Base-by-base conservation (phyloP, 2,113 vertebrate species). In the Taxidea taxus region DNA sequence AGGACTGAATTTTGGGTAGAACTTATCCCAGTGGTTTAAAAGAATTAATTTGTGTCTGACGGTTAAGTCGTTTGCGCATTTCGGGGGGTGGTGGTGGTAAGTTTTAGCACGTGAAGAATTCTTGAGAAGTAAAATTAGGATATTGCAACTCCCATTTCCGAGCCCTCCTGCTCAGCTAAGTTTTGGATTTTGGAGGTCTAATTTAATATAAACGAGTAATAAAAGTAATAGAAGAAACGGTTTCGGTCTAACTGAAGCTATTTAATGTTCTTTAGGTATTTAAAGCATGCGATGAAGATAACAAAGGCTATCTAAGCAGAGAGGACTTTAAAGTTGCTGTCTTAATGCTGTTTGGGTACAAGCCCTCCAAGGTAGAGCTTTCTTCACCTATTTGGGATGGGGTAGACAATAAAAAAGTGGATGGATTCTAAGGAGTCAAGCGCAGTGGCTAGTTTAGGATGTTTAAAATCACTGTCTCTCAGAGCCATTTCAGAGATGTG, bases 311-410 rank as follows among this genome's bases (percentile, higher is more conserved):
- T 72, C 95, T 99, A 78, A 99, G 91, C 97, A 98, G 99, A 98
- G 98, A 99, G 83, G 98, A 99, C 86, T 98, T 99, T 82, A 98
- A 99, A 97, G 97, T 99, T 54, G 98, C 97, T 34, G 96, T 98
- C 21, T 97, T 98, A 42, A 98, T 98, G 97, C 84, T 99, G 44
- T 99, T 99, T 98, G 98, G 98, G 72, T 99, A 99, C 94, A 99
- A 99, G 91, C 98, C 98, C 34, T 98, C 98, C 86, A 99, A 99
- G 98, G 97, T 99, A 98, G 96, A 16, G 7, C 47, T 56, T 92
- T 74, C 60, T 89, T 92, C 34, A 10, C 29, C 4, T 91, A 18
- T 72, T 92, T 92, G 87, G 91, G 83, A 4, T 83, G 49, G 68
- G 23, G 15, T 42, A 23, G 66, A 75, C 18, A 13, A 18, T 58